Evolutionary conservation across 2,113 vertebrate species (phyloP), one percentile per base, ranked within the genome.

Genomic region (Oxyura jamaicensis): DNA sequence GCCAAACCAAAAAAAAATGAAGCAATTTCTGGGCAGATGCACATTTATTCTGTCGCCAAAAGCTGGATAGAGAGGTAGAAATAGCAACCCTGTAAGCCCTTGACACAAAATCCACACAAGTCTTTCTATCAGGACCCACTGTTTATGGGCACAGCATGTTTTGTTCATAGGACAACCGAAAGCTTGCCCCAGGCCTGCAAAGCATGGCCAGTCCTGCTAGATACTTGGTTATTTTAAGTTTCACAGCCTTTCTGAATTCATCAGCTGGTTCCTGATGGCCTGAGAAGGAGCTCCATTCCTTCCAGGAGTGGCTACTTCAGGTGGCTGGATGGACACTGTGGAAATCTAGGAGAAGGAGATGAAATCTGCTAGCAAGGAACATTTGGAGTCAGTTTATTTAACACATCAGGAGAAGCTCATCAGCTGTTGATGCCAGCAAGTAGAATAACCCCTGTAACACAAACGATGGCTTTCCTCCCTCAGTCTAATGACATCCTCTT

Each of bases 331-430:
- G 36, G 31, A 63, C 8, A 50, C 13, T 6, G n/a, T 11, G 19
- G 18, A n/a, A 20, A 56, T 52, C 13, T 74, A 21, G 29, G 22
- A 67, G 52, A 46, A 74, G 56, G 39, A 80, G 36, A 26, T 18
- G 15, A 39, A 22, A 35, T 15, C 46, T 65, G 33, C 33, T 39
- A 35, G 11, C 53, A 56, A 56, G 31, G 8, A 4, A 18, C 3
- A 9, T 71, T 65, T 66, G 15, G 22, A 50, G 5, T 23, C 17
- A 31, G 4, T 11, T 66, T 33, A 44, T 7, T 23, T n/a, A 69
- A 42, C 17, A n/a, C 0, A 0, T 35, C 28, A 56, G 23, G 13
- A 81, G 55, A 12, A 66, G 9, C 52, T 2, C 67, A 8, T 15
- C 12, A 8, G 8, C 23, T 52, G 25, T 8, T 44, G 29, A 35